These are phyloP conservation scores for Aporophyla nigra DNA, from an alignment of 2,888 invertebrate genomes.

Conservation along the genomic window DNA sequence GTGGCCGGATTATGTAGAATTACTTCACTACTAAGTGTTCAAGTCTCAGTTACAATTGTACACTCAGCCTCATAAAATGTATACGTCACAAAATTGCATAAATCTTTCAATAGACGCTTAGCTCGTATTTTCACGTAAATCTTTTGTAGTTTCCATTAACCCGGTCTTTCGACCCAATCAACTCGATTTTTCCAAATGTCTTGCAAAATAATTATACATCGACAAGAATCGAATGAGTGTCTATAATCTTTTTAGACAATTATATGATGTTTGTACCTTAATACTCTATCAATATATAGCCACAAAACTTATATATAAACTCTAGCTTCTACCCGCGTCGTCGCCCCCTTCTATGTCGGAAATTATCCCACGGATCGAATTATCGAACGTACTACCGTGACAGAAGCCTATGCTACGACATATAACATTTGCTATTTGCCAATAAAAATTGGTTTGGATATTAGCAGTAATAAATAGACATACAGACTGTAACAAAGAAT, in stretches of 20 bases:
- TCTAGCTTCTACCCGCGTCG: no score
- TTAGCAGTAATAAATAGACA: no score
- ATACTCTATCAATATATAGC: background rate
- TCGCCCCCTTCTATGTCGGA: no score
- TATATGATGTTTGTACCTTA: no score
- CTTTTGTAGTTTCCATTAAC: background rate
- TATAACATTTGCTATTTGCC: no score
- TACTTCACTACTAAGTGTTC: constrained; percentile 55
- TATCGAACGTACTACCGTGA: no score
- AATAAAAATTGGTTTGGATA: no score
- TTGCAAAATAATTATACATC: background rate
- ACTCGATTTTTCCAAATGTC: background rate
- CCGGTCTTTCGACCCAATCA: background rate
- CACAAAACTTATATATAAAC: background rate
- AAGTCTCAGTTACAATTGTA: constrained; percentile 34
- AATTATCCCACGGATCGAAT: no score
- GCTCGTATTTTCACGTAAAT: background rate
- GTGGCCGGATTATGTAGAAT: constrained; percentile 57
- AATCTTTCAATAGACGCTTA: background rate
- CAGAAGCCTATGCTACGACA: no score
- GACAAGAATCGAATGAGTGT: background rate
- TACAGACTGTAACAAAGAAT: no score
- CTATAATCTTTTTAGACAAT: background rate
- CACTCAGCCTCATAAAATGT: background rate
- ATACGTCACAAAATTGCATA: background rate